Evolutionary conservation across 2,888 invertebrate species (phyloP).

Genomic region (Drosophila eohydei): DNA sequence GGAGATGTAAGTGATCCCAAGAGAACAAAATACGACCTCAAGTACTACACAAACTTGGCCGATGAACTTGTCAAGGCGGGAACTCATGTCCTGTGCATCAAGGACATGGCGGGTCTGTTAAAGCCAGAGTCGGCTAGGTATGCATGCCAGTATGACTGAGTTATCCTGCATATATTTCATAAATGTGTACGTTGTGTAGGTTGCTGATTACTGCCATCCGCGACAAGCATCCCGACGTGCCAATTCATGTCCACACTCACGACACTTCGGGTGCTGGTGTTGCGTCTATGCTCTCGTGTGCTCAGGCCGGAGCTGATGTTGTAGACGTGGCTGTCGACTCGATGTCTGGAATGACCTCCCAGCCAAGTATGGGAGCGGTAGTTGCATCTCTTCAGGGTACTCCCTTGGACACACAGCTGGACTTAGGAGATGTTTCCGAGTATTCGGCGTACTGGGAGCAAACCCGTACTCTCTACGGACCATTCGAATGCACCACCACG

Average conservation of each 20-base stretch:
- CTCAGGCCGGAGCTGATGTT: constrained; percentile 96
- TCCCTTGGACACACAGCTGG: constrained; percentile 87
- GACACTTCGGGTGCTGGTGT: constrained; percentile 99
- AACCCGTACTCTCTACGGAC: constrained; percentile 97
- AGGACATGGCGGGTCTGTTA: constrained; percentile 98
- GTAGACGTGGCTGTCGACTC: constrained; percentile 99
- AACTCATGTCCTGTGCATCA: constrained; percentile 97
- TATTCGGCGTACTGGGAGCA: constrained; percentile 99
- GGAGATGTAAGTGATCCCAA: constrained; percentile 98
- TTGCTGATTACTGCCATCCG: constrained; percentile 94
- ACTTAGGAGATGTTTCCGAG: constrained; percentile 92
- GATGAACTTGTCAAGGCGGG: constrained; percentile 98
- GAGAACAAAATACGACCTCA: constrained; percentile 96
- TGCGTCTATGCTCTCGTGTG: constrained; percentile 96
- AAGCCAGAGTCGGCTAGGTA: constrained; percentile 96
- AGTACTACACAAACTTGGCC: constrained; percentile 97
- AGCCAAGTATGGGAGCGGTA: constrained; percentile 99
- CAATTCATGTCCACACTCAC: constrained; percentile 99
- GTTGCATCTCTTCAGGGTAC: constrained; percentile 92
- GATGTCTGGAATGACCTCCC: constrained; percentile 99
- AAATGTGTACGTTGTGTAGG: constrained; percentile 76
- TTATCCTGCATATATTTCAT: background rate
- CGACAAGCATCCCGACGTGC: constrained; percentile 96
- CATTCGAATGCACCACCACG: constrained; percentile 98
- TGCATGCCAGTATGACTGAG: constrained; percentile 59